Evolutionary conservation across 2,113 vertebrate species (phyloP), one percentile per base, ranked within the genome.

Genomic region (Scytalopus superciliaris): DNA sequence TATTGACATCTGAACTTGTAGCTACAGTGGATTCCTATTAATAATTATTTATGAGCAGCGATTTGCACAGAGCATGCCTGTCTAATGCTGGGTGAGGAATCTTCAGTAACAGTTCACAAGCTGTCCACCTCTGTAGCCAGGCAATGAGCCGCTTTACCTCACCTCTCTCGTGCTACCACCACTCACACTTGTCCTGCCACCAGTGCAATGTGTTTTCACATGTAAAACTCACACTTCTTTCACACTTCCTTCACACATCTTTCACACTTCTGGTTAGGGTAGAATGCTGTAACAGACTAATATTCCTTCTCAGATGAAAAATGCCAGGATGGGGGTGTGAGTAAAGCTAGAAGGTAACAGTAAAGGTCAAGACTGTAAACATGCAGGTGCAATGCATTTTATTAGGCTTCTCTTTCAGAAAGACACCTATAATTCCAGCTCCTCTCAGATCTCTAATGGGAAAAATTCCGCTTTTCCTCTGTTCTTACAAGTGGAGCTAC

Each of bases 1-100:
- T 90, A 92, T 60, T 83, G 93, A 93, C 37, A 15, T 40, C 79
- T 74, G 79, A 90, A 93, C 83, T 88, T 45, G 67, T 9, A 66
- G 84, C 56, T 74, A 59, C 67, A 59, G 67, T 22, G 67, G 78
- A 84, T 94, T 91, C 87, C 67, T 77, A 86, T 74, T 88, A 94
- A 95, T 90, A 83, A 93, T 94, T 88, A 92, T 64, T 91, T 89
- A 88, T 56, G 47, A 66, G 21, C 60, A 87, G 27, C 0, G 0
- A 56, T 72, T 87, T 90, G 52, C 52, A 90, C 72, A 89, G 80
- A 72, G 57, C 42, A n/a, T 40, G 42, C 62, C 42, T 77, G 42
- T 37, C 42, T 84, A 52, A 28, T 11, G 42, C 78, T 91, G 67
- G 47, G 52, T 19, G 28, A 49, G 47, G 67, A 62, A 77, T 55